phyloP scores from a whole-genome alignment of 2,797 vertebrate genomes.

The Menidia menidia region DNA sequence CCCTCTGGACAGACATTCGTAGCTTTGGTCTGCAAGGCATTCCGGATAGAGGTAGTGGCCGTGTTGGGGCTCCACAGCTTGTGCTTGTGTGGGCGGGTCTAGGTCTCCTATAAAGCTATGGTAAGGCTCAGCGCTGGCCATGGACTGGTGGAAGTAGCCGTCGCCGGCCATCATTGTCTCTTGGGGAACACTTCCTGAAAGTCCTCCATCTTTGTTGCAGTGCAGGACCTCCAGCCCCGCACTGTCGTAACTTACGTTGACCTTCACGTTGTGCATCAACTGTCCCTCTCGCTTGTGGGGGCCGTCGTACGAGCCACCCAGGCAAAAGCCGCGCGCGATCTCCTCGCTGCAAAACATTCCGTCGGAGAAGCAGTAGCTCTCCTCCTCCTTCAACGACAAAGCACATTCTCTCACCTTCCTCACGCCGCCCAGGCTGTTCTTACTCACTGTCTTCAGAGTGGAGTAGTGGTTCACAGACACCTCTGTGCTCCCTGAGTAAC shows the following conservation, averaged over 20 bases:
- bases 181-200: constrained; percentile 75
- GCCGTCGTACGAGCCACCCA: constrained; percentile 77
- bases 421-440: constrained; percentile 74
- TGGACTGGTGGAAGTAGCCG: constrained; percentile 83
- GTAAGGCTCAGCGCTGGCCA: constrained; percentile 82
- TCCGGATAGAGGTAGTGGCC: constrained; percentile 86
- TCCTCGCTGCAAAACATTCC: constrained; percentile 85
- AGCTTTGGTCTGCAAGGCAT: constrained; percentile 88
- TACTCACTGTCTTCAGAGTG: constrained; percentile 82
- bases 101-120: constrained; percentile 85
- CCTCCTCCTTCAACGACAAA: constrained; percentile 86
- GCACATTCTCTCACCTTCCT: constrained; percentile 87
- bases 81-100: constrained; percentile 79
- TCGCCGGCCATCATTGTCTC: constrained; percentile 80
- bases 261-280: constrained; percentile 82
- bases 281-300: constrained; percentile 84
- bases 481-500: constrained; percentile 85
- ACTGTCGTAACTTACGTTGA: constrained; percentile 80
- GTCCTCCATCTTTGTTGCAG: constrained; percentile 79
- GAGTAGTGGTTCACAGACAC: constrained; percentile 84
- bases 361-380: constrained; percentile 83
- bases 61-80: constrained; percentile 81
- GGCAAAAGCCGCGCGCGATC: constrained; percentile 83
- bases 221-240: constrained; percentile 78
- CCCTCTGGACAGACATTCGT: constrained; percentile 85